Percentiles rank a stretch among this genome's conserved stretches.
Conservation (phyloP, 1,140 invertebrate species). For the Sitodiplosis mosellana region DNA sequence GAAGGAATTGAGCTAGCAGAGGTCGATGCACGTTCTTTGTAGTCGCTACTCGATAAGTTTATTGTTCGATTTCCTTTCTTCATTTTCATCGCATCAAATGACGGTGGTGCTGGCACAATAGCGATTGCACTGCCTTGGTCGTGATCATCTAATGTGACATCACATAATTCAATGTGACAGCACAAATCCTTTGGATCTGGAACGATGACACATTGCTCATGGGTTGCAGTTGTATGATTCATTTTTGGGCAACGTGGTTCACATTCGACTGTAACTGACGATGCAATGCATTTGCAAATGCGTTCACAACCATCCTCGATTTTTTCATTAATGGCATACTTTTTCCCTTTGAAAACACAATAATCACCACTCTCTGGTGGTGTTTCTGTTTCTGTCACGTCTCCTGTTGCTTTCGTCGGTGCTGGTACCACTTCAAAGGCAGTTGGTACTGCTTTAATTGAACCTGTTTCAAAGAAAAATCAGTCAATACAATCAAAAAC, state of each 20-base stretch:
- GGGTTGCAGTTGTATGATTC: slow-evolving; percentile 16
- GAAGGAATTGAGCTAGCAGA: slow-evolving; percentile 5
- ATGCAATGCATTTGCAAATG: slow-evolving; percentile 54
- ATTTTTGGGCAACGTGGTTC: slow-evolving; percentile 17
- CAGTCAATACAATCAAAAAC: too few relatives aligned
- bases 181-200: slow-evolving; percentile 60
- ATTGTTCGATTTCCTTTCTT: not conserved
- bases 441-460: too few relatives aligned
- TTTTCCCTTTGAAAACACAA: slow-evolving; percentile 56
- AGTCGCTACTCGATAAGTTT: too few relatives aligned
- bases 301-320: slow-evolving; percentile 62
- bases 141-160: slow-evolving; percentile 54
- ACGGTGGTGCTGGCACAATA: slow-evolving; percentile 8
- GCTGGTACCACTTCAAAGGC: too few relatives aligned
- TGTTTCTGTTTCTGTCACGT: slow-evolving; percentile 1
- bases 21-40: slow-evolving; percentile 7
- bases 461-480: too few relatives aligned
- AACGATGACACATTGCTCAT: slow-evolving; percentile 49
- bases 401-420: not conserved
- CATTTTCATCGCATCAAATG: slow-evolving; percentile 7
- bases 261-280: slow-evolving; percentile 29
- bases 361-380: slow-evolving; percentile 25
- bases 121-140: slow-evolving; percentile 26
- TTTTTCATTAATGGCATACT: slow-evolving; percentile 46
- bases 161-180: slow-evolving; percentile 65